phyloP scores from a whole-genome alignment of 2,888 invertebrate genomes.

The Netelia fuscicornis region DNA sequence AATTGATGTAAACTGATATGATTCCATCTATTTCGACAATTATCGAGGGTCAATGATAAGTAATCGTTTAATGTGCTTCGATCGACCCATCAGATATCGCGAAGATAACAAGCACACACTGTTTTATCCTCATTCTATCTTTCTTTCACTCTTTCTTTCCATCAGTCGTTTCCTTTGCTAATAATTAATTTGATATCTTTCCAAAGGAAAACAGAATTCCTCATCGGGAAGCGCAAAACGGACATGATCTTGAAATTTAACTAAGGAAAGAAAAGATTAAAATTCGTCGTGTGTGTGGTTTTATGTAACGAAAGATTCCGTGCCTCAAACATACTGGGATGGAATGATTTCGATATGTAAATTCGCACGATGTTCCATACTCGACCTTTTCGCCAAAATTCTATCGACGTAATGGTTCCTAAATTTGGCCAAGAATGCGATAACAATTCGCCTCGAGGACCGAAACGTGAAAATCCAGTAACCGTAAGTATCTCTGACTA shows the following conservation, averaged over 20 bases:
- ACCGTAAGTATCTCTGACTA: too few species aligned
- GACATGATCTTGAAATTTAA: neutral
- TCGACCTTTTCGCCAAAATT: too few species aligned
- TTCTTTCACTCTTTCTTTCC: conserved; percentile 10
- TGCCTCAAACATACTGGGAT: too few species aligned
- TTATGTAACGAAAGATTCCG: neutral
- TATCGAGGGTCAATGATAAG: conserved; percentile 36
- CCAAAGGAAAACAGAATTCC: too few species aligned
- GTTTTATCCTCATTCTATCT: neutral
- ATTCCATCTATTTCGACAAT: neutral
- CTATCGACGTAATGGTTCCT: too few species aligned
- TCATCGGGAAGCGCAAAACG: neutral
- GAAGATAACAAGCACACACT: neutral
- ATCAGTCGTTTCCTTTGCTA: neutral
- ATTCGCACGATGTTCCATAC: too few species aligned
- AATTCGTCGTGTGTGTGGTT: neutral
- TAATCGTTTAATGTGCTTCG: conserved; percentile 38
- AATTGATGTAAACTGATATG: neutral
- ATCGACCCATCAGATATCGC: conserved; percentile 9
- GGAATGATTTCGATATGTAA: too few species aligned
- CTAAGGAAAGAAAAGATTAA: conserved; percentile 3
- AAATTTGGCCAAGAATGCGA: too few species aligned
- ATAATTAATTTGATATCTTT: neutral
- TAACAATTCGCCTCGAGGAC: too few species aligned
- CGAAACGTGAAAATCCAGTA: too few species aligned